Conservation (phyloP, 2,797 vertebrate genomes). For the Apodemus agrarius region DNA sequence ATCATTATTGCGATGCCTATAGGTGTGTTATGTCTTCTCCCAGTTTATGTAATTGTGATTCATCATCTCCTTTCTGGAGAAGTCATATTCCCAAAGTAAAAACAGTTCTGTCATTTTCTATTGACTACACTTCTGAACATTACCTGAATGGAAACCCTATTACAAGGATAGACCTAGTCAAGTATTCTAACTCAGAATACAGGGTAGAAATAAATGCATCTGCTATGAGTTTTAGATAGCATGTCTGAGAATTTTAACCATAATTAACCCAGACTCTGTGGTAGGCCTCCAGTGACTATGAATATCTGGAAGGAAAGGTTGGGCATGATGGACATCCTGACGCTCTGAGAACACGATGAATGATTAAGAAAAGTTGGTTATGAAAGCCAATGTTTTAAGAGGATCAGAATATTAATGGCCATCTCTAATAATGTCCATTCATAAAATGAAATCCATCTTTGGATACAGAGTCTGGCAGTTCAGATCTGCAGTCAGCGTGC, state of each 20-base stretch:
- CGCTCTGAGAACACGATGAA: background rate
- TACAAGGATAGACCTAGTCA: constrained; percentile 54
- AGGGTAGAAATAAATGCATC: constrained; percentile 12
- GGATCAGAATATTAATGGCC: constrained; percentile 1
- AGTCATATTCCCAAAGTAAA: constrained; percentile 62
- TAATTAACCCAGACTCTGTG: background rate
- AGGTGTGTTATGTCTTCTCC: constrained; percentile 71
- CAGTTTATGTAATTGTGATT: constrained; percentile 80
- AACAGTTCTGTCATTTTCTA: constrained; percentile 63
- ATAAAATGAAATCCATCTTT: background rate
- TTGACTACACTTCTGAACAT: constrained; percentile 28
- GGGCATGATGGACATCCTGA: background rate
- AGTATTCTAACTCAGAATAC: constrained; percentile 57
- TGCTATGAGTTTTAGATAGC: constrained; percentile 37
- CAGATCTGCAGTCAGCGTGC: background rate
- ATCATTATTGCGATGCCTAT: constrained; percentile 80
- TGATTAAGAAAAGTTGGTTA: background rate
- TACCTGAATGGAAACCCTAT: constrained; percentile 10
- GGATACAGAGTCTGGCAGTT: background rate
- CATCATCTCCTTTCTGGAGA: constrained; percentile 76
- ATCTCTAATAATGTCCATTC: constrained; percentile 17
- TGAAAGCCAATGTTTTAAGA: background rate
- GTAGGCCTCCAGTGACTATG: constrained; percentile 18
- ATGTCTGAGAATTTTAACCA: constrained; percentile 65
- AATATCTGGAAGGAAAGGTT: background rate